Evolutionary conservation across 2,113 vertebrate species (phyloP).

Genomic region (Paedocypris sp.): DNA sequence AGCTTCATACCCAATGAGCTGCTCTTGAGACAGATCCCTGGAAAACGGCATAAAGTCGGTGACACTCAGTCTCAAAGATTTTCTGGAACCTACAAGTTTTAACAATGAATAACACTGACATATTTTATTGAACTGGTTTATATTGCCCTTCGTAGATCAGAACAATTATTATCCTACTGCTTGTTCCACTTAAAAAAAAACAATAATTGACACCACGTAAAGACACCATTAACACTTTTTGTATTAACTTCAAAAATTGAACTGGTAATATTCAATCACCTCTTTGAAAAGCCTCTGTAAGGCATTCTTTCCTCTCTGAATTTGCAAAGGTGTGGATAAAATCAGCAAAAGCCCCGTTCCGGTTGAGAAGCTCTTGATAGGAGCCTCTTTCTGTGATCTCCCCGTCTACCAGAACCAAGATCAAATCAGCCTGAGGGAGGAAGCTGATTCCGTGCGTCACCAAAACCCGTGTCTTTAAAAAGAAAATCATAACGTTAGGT

Average conservation of each 20-base stretch:
- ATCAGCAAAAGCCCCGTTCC: conserved; percentile 73
- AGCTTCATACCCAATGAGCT: conserved; percentile 58
- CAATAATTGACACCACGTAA: too few relatives aligned
- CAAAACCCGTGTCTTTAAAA: conserved; percentile 77
- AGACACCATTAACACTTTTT: too few relatives aligned
- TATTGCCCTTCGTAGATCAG: too few relatives aligned
- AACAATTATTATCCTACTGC: too few relatives aligned
- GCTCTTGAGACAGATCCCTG: conserved; percentile 66
- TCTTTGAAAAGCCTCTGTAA: conserved; percentile 45
- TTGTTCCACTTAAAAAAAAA: too few relatives aligned
- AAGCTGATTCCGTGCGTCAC: conserved; percentile 78
- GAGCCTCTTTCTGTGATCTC: conserved; percentile 79
- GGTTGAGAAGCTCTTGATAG: conserved; percentile 76
- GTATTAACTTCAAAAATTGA: too few relatives aligned
- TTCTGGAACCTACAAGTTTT: conserved; percentile 50
- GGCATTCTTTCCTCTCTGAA: conserved; percentile 57
- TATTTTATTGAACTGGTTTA: too few relatives aligned
- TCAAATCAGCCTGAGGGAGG: conserved; percentile 77
- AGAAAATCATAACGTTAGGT: neutral
- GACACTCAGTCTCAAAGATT: conserved; percentile 62
- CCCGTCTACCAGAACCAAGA: conserved; percentile 77
- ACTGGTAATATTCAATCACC: too few relatives aligned
- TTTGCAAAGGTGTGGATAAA: conserved; percentile 70
- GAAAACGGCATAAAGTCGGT: conserved; percentile 66
- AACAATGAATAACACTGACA: neutral